Conservation (phyloP, 2,888 invertebrate genomes). For the Eumerus sabulonum region DNA sequence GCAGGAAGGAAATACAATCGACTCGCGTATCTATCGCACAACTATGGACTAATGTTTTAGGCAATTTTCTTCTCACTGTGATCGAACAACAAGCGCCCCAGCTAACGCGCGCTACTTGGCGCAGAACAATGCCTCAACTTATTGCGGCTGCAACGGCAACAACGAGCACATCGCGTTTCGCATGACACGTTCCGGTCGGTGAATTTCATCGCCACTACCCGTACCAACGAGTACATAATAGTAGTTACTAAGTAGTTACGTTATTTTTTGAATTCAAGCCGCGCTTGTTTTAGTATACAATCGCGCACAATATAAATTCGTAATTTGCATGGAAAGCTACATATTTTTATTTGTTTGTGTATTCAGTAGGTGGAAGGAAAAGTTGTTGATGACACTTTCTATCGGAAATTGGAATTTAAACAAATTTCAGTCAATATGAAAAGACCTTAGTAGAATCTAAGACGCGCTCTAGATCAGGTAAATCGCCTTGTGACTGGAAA, state of each 20-base stretch:
- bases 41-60: neutral
- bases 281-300: neutral
- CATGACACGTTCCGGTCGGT: conserved; percentile 48
- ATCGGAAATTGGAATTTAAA: conserved; percentile 44
- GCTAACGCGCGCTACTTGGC: conserved; percentile 34
- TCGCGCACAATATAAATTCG: conserved; percentile 24
- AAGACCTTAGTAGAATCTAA: neutral
- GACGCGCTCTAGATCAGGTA: neutral
- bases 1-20: neutral
- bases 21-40: no score
- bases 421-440: no score
- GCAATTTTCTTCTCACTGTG: no score
- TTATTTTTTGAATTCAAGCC: conserved; percentile 34
- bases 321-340: conserved; percentile 55
- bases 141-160: conserved; percentile 14
- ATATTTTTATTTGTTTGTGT: conserved; percentile 16
- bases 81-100: no score
- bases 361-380: conserved; percentile 51
- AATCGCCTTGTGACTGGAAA: neutral
- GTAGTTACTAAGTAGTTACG: conserved; percentile 24
- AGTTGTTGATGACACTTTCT: conserved; percentile 56
- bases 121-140: conserved; percentile 44
- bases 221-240: conserved; percentile 5
- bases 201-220: conserved; percentile 20
- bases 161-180: conserved; percentile 32